Conservation (phyloP, 2,113 vertebrate species). For the Candoia aspera region DNA sequence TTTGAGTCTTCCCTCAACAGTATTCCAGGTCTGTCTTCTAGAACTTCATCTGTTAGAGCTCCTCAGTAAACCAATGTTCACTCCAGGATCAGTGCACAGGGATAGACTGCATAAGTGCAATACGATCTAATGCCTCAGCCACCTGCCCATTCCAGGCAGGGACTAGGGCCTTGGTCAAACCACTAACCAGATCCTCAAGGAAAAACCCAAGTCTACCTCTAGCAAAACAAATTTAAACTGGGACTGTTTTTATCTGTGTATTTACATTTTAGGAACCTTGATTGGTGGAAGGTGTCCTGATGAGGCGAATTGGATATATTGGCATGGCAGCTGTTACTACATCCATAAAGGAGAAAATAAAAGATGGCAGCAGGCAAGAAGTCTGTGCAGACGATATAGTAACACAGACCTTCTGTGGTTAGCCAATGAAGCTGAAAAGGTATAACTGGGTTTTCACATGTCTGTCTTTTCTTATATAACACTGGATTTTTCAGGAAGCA, state of each 20-base stretch:
- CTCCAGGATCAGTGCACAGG: no score
- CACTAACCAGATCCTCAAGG: no score
- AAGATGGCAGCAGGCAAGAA: slow-evolving; percentile 13
- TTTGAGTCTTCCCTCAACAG: no score
- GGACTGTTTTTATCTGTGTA: not conserved
- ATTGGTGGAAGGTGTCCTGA: slow-evolving; percentile 29
- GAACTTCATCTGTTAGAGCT: no score
- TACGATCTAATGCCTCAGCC: no score
- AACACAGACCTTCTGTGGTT: slow-evolving; percentile 35
- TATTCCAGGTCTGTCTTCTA: no score
- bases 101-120: no score
- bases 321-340: slow-evolving; percentile 38
- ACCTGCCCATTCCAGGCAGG: no score
- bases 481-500: not conserved
- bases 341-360: not conserved
- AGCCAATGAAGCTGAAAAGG: slow-evolving; percentile 17
- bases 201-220: not conserved
- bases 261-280: slow-evolving; percentile 30
- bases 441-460: not conserved
- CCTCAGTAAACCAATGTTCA: no score
- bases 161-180: no score
- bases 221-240: not conserved
- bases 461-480: not conserved
- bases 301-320: slow-evolving; percentile 20
- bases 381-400: slow-evolving; percentile 8